A percentile compares a stretch with the other conserved stretches of the same genome.
Conservation (phyloP, 2,888 invertebrate genomes). For the Microplitis manilae region DNA sequence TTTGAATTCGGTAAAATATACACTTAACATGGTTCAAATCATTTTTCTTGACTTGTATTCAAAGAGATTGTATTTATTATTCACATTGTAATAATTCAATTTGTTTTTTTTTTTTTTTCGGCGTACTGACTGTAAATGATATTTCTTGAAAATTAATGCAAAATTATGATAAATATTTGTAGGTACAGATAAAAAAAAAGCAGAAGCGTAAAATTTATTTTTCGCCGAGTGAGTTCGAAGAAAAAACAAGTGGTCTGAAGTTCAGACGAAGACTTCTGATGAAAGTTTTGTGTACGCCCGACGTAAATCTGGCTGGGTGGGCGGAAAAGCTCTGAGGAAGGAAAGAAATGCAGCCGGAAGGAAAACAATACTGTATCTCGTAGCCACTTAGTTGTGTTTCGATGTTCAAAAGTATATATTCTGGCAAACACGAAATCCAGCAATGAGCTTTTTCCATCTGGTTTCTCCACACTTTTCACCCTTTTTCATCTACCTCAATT, state of each 20-base stretch:
- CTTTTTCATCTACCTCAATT: background rate
- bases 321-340: background rate
- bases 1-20: too few relatives aligned
- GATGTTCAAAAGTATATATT: background rate
- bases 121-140: too few relatives aligned
- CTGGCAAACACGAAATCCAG: background rate
- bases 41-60: too few relatives aligned
- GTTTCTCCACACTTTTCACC: background rate
- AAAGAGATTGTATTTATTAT: too few relatives aligned
- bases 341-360: constrained; percentile 1
- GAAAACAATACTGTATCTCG: constrained; percentile 1
- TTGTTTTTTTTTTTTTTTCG: too few relatives aligned
- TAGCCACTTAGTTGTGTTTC: constrained; percentile 1
- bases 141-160: too few relatives aligned
- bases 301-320: background rate
- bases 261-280: background rate
- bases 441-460: background rate
- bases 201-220: background rate
- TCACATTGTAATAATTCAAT: too few relatives aligned
- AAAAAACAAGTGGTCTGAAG: background rate
- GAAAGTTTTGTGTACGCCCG: background rate
- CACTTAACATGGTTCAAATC: too few relatives aligned
- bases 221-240: background rate
- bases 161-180: background rate
- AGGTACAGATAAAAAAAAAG: background rate